Evolutionary conservation across 2,888 invertebrate species (phyloP).

Genomic region (Alloscopus bannaensis): DNA sequence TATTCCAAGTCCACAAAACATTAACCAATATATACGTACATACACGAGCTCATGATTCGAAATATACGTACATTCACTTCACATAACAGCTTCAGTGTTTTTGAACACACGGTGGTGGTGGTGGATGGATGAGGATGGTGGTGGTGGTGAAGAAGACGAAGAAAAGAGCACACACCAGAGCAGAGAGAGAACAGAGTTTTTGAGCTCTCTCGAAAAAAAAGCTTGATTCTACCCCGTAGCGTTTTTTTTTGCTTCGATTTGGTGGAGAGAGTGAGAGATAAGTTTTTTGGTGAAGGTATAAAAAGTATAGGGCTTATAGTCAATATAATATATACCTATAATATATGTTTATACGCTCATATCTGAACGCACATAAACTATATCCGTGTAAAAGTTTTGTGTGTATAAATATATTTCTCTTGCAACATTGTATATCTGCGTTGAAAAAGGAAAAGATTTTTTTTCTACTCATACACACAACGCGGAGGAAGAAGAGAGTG

Average conservation of each 20-base stretch:
- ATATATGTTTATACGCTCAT: constrained; percentile 22
- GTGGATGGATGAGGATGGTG: constrained; percentile 43
- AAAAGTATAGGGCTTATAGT: constrained; percentile 17
- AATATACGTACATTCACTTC: no score
- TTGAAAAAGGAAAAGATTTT: constrained; percentile 48
- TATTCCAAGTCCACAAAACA: constrained; percentile 9
- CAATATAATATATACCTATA: constrained; percentile 21
- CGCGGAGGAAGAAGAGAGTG: constrained; percentile 2
- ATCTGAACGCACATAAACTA: not conserved
- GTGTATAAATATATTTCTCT: constrained; percentile 19
- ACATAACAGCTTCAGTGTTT: no score
- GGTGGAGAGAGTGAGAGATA: constrained; percentile 61
- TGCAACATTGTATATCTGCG: not conserved
- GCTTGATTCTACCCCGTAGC: constrained; percentile 62
- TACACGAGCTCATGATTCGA: no score
- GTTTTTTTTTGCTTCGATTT: constrained; percentile 56
- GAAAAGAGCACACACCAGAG: constrained; percentile 25
- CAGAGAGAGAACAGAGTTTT: not conserved
- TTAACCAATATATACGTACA: no score
- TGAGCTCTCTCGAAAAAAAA: constrained; percentile 44
- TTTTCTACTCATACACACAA: constrained; percentile 51
- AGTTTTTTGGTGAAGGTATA: constrained; percentile 61
- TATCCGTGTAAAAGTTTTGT: constrained; percentile 36
- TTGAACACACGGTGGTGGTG: no score
- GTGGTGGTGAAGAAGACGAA: constrained; percentile 51